Evolutionary conservation across 1,140 invertebrate species (phyloP).

Genomic region (Stegodyphus dumicola): DNA sequence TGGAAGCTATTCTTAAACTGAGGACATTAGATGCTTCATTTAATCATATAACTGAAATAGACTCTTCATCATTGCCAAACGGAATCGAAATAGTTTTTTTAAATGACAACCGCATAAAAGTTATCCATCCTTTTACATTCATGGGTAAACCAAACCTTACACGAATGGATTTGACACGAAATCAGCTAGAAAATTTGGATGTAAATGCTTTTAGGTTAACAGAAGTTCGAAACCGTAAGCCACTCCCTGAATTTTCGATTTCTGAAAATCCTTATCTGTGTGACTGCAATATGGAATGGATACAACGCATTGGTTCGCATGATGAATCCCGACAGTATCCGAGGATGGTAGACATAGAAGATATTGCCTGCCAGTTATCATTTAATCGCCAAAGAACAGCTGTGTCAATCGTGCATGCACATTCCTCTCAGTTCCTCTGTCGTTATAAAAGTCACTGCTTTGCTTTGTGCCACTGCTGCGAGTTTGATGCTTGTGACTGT

Average conservation of each 20-base stretch:
- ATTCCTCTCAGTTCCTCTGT: constrained; percentile 86
- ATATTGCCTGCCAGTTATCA: constrained; percentile 78
- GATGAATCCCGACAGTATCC: constrained; percentile 81
- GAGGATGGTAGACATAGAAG: constrained; percentile 86
- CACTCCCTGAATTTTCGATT: constrained; percentile 86
- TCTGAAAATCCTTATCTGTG: constrained; percentile 88
- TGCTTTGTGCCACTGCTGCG: constrained; percentile 91
- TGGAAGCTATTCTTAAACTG: constrained; percentile 78
- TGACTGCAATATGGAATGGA: constrained; percentile 90
- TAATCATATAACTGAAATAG: constrained; percentile 82
- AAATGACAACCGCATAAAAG: constrained; percentile 83
- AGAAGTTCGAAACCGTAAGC: constrained; percentile 66
- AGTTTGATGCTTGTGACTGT: constrained; percentile 94
- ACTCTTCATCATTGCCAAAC: constrained; percentile 79
- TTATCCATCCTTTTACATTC: constrained; percentile 84
- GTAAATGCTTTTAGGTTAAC: constrained; percentile 79
- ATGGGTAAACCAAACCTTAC: constrained; percentile 84
- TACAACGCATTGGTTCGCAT: constrained; percentile 73
- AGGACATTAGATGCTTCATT: constrained; percentile 85
- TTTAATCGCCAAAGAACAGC: constrained; percentile 57
- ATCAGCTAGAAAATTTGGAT: constrained; percentile 84
- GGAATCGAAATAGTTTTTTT: constrained; percentile 82
- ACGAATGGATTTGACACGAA: constrained; percentile 85
- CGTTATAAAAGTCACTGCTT: constrained; percentile 93
- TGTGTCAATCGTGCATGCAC: constrained; percentile 74